Percentiles rank a stretch among this genome's conserved stretches.
phyloP scores from a whole-genome alignment of 2,888 invertebrate genomes.

The Tenthredo mesomela region DNA sequence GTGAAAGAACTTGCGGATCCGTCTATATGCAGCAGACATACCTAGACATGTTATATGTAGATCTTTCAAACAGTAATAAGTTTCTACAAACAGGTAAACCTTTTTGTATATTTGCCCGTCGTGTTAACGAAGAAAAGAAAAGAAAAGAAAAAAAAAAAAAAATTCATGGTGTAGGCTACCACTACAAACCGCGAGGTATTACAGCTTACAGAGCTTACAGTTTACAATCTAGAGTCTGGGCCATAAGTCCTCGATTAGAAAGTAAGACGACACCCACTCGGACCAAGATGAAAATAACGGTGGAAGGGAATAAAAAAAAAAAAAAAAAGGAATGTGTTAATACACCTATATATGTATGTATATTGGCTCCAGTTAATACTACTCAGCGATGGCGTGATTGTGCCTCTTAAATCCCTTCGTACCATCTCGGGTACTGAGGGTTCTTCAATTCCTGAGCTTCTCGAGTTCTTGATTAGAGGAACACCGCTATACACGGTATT shows the following conservation, averaged over 20 bases:
- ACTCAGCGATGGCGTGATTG: background rate
- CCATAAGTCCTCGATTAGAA: constrained; percentile 45
- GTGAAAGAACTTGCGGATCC: background rate
- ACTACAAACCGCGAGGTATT: background rate
- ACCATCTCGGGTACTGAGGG: background rate
- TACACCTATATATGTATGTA: background rate
- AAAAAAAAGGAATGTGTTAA: constrained; percentile 16
- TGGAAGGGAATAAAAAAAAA: background rate
- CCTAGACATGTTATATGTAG: too few relatives aligned
- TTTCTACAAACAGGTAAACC: background rate
- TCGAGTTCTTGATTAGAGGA: constrained; percentile 32
- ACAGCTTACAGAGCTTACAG: background rate
- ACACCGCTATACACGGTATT: constrained; percentile 24
- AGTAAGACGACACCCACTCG: constrained; percentile 43
- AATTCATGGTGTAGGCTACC: background rate
- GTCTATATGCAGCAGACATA: too few relatives aligned
- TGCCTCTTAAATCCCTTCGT: background rate
- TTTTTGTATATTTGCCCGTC: background rate
- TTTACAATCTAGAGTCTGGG: background rate
- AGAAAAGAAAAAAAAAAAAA: too few relatives aligned
- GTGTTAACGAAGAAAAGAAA: background rate
- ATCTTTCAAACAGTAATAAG: too few relatives aligned
- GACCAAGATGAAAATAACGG: background rate
- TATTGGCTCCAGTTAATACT: background rate
- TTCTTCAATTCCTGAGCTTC: background rate